Evolutionary conservation across 1,140 invertebrate genomes (phyloP).

Genomic region (Sinella curviseta): DNA sequence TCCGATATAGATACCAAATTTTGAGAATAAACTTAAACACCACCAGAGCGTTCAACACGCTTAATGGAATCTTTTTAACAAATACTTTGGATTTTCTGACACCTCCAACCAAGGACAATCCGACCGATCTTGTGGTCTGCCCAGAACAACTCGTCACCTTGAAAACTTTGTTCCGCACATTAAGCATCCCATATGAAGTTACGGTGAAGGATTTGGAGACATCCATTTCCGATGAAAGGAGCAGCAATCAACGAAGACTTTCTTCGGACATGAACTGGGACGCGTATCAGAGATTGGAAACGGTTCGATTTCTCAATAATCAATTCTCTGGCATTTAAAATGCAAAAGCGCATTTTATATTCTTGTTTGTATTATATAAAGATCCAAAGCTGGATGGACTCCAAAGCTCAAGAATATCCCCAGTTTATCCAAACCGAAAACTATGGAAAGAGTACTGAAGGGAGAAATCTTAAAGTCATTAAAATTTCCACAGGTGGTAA

Average conservation of each 20-base stretch:
- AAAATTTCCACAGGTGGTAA: constrained; percentile 21
- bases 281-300: constrained; percentile 35
- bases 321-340: no score
- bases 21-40: constrained; percentile 30
- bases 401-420: constrained; percentile 8
- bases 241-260: neutral
- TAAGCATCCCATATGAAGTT: constrained; percentile 36
- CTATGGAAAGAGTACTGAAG: constrained; percentile 16
- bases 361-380: neutral
- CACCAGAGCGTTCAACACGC: neutral
- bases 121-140: constrained; percentile 41
- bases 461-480: neutral
- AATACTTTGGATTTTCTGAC: constrained; percentile 42
- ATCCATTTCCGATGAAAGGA: neutral
- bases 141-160: constrained; percentile 37
- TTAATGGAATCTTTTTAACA: constrained; percentile 33
- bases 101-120: constrained; percentile 27
- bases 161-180: constrained; percentile 27
- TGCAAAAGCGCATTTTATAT: no score
- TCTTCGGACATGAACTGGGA: constrained; percentile 32
- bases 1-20: constrained; percentile 37
- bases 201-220: constrained; percentile 25
- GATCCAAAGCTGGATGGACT: constrained; percentile 25
- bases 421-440: neutral
- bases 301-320: neutral